Percentiles rank a stretch among this genome's conserved stretches.
Conservation (phyloP, 1,140 invertebrate species). For the Saxidomus purpurata region DNA sequence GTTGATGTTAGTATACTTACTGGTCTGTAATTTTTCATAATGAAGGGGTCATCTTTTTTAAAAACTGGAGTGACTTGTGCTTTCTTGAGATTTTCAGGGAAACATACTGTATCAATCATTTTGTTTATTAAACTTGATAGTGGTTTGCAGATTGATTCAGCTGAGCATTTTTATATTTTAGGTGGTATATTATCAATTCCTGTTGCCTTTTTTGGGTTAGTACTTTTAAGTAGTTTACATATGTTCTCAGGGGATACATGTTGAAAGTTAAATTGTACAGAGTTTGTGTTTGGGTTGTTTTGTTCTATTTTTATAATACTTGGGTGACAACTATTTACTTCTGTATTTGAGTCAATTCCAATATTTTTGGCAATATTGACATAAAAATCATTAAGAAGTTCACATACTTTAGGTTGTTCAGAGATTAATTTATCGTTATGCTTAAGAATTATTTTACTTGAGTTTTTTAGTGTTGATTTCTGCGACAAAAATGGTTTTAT, state of each 20-base stretch:
- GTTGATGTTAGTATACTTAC: neutral
- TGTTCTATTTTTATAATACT: neutral
- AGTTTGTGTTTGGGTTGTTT: too few relatives aligned
- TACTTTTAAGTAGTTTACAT: neutral
- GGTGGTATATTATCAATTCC: neutral
- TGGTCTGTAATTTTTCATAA: neutral
- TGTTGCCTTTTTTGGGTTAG: neutral
- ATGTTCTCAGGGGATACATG: neutral
- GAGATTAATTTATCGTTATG: neutral
- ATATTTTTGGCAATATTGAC: neutral
- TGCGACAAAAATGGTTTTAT: slow-evolving; percentile 38
- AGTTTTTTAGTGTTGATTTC: neutral
- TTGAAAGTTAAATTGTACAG: neutral
- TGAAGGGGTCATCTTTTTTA: slow-evolving; percentile 6
- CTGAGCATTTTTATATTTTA: neutral
- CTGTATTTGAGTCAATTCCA: neutral
- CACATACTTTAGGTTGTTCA: too few relatives aligned
- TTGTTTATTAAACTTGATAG: neutral
- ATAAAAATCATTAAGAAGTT: too few relatives aligned
- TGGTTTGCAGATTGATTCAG: neutral
- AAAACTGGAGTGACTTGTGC: neutral
- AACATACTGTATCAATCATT: too few relatives aligned
- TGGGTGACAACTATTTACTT: neutral
- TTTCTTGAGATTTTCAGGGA: neutral
- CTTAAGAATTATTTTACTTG: neutral